phyloP scores from a whole-genome alignment of 2,888 invertebrate genomes.

The Lampropteryx suffumata region DNA sequence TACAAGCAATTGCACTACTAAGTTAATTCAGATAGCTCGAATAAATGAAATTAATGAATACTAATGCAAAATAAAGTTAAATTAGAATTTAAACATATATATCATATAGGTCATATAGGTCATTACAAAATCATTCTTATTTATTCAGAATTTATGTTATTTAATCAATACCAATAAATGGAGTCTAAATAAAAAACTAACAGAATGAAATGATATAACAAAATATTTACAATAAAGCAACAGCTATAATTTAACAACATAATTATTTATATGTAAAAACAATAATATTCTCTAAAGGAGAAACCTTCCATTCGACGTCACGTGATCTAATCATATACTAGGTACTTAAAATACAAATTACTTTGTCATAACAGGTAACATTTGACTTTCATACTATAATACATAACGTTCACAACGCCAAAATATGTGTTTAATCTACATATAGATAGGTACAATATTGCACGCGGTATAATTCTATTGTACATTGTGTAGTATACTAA shows the following conservation, averaged over 20 bases:
- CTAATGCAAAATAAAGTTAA: conserved; percentile 39
- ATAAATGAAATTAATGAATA: conserved; percentile 28
- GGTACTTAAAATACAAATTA: conserved; percentile 72
- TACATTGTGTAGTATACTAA: conserved; percentile 64
- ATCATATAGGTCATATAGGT: no score
- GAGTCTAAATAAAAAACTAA: conserved; percentile 61
- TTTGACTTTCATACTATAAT: conserved; percentile 81
- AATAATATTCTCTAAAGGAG: conserved; percentile 53
- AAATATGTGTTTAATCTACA: conserved; percentile 66
- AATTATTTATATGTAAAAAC: conserved; percentile 72
- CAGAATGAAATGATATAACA: conserved; percentile 69
- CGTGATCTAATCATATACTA: conserved; percentile 55
- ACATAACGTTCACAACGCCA: conserved; percentile 82
- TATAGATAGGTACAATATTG: conserved; percentile 84
- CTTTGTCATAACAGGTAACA: conserved; percentile 83
- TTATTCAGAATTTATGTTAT: conserved; percentile 19
- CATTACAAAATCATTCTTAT: conserved; percentile 39
- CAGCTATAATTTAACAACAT: conserved; percentile 78
- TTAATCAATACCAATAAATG: conserved; percentile 58
- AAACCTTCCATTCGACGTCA: conserved; percentile 57
- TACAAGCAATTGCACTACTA: conserved; percentile 12
- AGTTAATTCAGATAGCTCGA: conserved; percentile 34
- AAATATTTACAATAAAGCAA: conserved; percentile 81
- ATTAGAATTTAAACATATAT: conserved; percentile 48
- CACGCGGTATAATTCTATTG: conserved; percentile 76